A percentile compares a stretch with the other conserved stretches of the same genome.
These are phyloP conservation scores for Microcebus lehilahytsara DNA, from an alignment of 2,113 vertebrate genomes.

Conservation along the genomic window DNA sequence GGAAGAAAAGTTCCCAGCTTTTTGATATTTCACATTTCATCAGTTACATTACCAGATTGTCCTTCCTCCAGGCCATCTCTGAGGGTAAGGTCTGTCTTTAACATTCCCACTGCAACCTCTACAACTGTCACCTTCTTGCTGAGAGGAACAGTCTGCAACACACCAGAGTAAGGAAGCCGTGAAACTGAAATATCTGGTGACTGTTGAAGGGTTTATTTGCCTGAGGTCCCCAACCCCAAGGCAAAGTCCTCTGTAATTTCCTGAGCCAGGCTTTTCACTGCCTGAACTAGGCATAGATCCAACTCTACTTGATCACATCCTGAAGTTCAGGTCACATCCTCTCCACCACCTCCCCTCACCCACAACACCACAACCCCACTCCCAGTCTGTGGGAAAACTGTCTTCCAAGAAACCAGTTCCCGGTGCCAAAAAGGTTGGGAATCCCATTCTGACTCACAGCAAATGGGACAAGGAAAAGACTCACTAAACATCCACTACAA, in stretches of 20 bases:
- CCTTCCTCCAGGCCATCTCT: accelerated
- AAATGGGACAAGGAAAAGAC: not conserved
- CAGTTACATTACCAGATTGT: not conserved
- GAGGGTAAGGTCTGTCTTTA: not conserved
- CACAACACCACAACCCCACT: no score
- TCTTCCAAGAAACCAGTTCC: no score
- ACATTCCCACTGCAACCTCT: accelerated
- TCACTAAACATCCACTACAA: not conserved
- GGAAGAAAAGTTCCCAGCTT: not conserved
- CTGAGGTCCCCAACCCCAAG: no score
- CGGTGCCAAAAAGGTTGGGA: no score
- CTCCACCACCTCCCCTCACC: no score
- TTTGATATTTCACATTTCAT: not conserved
- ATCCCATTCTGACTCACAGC: no score
- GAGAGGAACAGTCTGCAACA: not conserved
- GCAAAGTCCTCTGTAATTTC: no score
- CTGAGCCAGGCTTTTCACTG: no score
- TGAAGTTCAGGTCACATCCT: no score
- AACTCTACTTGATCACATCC: no score
- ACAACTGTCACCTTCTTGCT: not conserved
- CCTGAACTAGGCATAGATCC: no score
- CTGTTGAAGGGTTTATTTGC: not conserved
- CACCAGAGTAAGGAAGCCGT: not conserved
- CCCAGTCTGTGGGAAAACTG: no score
- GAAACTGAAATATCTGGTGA: not conserved